Evolutionary conservation across 1,140 invertebrate species (phyloP).

Genomic region (Lanistes nyassanus): DNA sequence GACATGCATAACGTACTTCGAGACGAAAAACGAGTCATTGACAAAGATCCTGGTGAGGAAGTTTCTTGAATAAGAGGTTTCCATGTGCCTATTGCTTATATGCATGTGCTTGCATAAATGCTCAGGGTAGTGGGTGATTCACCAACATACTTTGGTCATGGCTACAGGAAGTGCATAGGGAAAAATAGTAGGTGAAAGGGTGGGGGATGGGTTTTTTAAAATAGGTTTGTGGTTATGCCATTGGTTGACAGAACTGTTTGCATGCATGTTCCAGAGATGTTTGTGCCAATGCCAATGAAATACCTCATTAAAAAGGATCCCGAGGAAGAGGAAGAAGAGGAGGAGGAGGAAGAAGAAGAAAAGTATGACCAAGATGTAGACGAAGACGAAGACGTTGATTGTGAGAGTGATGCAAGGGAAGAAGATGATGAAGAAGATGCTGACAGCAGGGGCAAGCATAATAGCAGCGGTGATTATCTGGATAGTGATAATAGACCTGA

Average conservation of each 20-base stretch:
- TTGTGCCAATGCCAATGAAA: constrained; percentile 49
- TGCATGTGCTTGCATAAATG: too few species aligned
- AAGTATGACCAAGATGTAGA: not conserved
- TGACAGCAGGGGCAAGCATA: not conserved
- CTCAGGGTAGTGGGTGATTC: too few species aligned
- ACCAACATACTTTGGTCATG: too few species aligned
- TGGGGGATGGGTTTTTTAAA: too few species aligned
- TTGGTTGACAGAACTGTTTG: not conserved
- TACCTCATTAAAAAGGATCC: constrained; percentile 33
- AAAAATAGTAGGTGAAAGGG: too few species aligned
- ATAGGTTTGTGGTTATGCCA: too few species aligned
- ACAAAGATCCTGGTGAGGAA: constrained; percentile 47
- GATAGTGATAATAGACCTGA: not conserved
- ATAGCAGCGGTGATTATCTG: too few species aligned
- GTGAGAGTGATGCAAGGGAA: not conserved
- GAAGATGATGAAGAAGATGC: constrained; percentile 1
- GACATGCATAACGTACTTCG: constrained; percentile 46
- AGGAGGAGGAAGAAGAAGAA: not conserved
- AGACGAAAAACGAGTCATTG: constrained; percentile 41
- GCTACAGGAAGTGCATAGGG: too few species aligned
- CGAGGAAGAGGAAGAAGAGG: constrained; percentile 5
- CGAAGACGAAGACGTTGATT: constrained; percentile 11
- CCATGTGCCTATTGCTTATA: too few species aligned
- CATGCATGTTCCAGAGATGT: constrained; percentile 38
- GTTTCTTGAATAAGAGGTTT: too few species aligned